phyloP scores from a whole-genome alignment of 2,113 vertebrate species.

The Cichladusa arquata region DNA sequence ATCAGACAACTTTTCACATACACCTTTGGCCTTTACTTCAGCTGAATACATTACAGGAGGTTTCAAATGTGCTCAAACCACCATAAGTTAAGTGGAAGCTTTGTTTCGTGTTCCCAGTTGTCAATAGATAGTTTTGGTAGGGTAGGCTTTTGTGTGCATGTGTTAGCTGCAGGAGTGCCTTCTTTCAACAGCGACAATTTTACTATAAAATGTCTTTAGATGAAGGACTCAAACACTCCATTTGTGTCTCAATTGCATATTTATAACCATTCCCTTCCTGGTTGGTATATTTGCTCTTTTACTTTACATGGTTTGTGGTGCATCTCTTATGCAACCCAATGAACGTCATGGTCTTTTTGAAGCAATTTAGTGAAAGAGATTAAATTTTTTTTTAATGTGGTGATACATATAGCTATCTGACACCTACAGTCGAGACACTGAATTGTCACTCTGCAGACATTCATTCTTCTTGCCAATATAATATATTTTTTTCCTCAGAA shows the following conservation, averaged over 20 bases:
- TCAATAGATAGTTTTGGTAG: neutral
- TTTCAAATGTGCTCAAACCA: neutral
- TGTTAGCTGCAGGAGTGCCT: neutral
- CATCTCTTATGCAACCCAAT: neutral
- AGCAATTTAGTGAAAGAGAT: neutral
- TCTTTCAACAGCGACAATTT: neutral
- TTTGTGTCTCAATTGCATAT: conserved; percentile 5
- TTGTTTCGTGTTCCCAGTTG: neutral
- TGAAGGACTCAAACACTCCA: neutral
- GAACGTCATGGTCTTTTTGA: conserved; percentile 36
- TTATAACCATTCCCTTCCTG: neutral
- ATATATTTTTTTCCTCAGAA: neutral
- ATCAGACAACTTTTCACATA: neutral
- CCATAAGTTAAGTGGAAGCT: neutral
- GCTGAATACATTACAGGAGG: neutral
- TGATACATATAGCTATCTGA: neutral
- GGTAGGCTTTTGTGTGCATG: neutral
- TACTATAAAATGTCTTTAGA: neutral
- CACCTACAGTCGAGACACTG: neutral
- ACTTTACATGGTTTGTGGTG: neutral
- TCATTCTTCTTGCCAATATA: neutral
- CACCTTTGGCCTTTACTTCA: neutral
- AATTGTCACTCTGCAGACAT: neutral
- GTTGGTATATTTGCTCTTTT: neutral
- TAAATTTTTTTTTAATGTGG: neutral